Conservation (phyloP, 2,888 invertebrate genomes). For the Aphodius granarius region DNA sequence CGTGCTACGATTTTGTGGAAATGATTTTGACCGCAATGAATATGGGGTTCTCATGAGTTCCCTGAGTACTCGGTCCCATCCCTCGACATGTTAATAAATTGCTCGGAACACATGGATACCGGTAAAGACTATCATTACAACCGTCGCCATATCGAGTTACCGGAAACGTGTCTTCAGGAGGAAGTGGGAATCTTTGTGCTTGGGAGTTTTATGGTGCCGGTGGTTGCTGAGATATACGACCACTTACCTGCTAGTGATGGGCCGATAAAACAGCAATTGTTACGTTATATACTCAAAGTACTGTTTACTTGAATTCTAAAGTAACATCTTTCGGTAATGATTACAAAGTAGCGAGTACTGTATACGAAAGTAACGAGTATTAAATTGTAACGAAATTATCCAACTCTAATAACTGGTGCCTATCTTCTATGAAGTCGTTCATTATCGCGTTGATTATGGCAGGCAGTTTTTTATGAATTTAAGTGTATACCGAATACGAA, state of each 20-base stretch:
- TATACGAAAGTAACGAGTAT: too few species aligned
- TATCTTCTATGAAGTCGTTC: not conserved
- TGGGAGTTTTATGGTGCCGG: not conserved
- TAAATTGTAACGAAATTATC: too few species aligned
- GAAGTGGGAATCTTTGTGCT: not conserved
- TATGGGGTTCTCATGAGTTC: not conserved
- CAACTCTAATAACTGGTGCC: too few species aligned
- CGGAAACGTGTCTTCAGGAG: not conserved
- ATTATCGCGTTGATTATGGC: not conserved
- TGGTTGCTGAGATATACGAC: too few species aligned
- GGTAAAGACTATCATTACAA: not conserved
- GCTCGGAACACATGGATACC: not conserved
- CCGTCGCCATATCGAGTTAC: not conserved
- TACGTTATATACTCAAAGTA: too few species aligned
- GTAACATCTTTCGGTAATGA: too few species aligned
- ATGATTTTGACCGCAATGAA: not conserved
- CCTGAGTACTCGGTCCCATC: not conserved
- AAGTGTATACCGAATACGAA: not conserved
- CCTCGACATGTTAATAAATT: not conserved
- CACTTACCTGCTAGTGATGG: not conserved
- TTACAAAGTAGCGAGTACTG: too few species aligned
- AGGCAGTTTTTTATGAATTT: not conserved
- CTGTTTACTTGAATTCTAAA: too few species aligned
- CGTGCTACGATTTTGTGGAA: not conserved
- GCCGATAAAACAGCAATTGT: too few species aligned